Evolutionary conservation across 2,113 vertebrate genomes (phyloP).

Genomic region (Delphinus delphis): DNA sequence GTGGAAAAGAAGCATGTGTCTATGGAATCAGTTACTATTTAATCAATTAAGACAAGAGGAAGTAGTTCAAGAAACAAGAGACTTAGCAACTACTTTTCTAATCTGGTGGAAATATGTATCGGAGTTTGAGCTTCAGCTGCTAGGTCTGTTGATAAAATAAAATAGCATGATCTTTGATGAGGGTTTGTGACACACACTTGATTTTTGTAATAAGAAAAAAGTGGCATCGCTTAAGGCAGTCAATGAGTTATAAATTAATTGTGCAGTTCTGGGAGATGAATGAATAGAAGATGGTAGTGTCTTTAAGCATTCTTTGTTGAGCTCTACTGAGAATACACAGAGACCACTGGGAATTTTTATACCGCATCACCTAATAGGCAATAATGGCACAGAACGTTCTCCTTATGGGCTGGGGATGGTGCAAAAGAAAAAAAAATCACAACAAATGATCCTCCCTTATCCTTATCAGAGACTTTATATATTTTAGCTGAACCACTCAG

Average conservation of each 20-base stretch:
- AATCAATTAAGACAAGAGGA: neutral
- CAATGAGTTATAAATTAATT: neutral
- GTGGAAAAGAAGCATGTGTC: neutral
- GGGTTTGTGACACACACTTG: neutral
- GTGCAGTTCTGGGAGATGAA: neutral
- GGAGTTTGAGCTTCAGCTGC: neutral
- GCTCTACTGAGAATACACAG: neutral
- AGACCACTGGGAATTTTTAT: neutral
- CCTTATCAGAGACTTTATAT: neutral
- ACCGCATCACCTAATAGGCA: neutral
- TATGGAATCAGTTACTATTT: neutral
- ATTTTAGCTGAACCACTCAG: neutral
- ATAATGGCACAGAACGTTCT: neutral
- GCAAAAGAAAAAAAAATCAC: neutral
- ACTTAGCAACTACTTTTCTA: neutral
- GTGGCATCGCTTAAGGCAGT: neutral
- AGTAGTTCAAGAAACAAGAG: neutral
- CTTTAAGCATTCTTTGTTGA: neutral
- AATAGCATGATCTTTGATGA: neutral
- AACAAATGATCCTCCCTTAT: neutral
- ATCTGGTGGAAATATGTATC: neutral
- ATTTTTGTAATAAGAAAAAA: neutral
- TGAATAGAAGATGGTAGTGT: neutral
- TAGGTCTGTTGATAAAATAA: constrained; percentile 9
- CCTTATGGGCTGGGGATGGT: neutral